phyloP scores from a whole-genome alignment of 2,113 vertebrate genomes.

The Falco punctatus region DNA sequence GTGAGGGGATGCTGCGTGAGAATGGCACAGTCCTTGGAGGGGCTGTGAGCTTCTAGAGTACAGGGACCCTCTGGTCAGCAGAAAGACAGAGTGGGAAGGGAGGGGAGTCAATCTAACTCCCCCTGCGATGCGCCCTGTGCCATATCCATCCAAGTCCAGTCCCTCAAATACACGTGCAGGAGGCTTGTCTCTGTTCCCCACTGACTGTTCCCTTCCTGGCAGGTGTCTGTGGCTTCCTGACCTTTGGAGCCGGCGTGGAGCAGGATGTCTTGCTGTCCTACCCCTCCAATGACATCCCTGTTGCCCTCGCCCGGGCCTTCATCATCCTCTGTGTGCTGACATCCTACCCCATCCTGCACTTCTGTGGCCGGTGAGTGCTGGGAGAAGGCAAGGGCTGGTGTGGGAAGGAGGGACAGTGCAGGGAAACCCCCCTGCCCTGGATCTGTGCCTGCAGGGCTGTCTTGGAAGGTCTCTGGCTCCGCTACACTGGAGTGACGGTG shows the following conservation, averaged over 20 bases:
- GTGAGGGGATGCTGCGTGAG: accelerated
- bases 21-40: neutral
- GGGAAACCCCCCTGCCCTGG: neutral
- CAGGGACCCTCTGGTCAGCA: neutral
- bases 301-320: slow-evolving; percentile 92
- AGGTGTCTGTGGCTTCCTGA: slow-evolving; percentile 95
- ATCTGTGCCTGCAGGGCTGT: slow-evolving; percentile 81
- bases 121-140: neutral
- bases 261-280: slow-evolving; percentile 96
- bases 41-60: neutral
- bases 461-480: slow-evolving; percentile 94
- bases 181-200: neutral
- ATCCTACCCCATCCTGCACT: slow-evolving; percentile 96
- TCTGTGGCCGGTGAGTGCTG: slow-evolving; percentile 87
- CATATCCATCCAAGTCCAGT: neutral
- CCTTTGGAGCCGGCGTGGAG: slow-evolving; percentile 87
- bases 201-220: neutral
- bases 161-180: neutral
- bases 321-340: slow-evolving; percentile 94
- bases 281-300: slow-evolving; percentile 88
- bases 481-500: slow-evolving; percentile 85
- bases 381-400: neutral
- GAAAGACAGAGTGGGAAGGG: neutral
- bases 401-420: accelerated
- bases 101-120: neutral